Evolutionary conservation across 2,888 invertebrate species (phyloP).

Genomic region (Lasius fuliginosus): DNA sequence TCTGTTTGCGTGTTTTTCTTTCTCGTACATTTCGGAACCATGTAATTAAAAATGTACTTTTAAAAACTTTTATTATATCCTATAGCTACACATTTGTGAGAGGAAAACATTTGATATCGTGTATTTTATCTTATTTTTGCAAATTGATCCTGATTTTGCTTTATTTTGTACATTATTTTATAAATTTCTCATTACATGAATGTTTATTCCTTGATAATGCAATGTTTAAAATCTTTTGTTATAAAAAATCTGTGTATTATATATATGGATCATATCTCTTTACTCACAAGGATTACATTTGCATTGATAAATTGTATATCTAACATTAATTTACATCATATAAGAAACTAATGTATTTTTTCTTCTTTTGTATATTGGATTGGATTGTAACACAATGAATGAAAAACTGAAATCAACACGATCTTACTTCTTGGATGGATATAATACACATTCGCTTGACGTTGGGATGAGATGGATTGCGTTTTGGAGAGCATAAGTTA

Average conservation of each 20-base stretch:
- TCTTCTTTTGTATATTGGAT: slow-evolving; percentile 87
- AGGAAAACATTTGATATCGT: slow-evolving; percentile 71
- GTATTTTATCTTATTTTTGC: slow-evolving; percentile 70
- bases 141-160: slow-evolving; percentile 73
- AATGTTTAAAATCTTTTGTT: slow-evolving; percentile 8
- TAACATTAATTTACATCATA: slow-evolving; percentile 71
- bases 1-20: slow-evolving; percentile 66
- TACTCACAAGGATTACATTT: slow-evolving; percentile 72
- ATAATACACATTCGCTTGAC: slow-evolving; percentile 84
- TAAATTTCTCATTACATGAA: background rate
- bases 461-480: slow-evolving; percentile 81
- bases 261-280: slow-evolving; percentile 4
- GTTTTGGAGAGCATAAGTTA: slow-evolving; percentile 81
- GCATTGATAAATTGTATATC: slow-evolving; percentile 74
- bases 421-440: slow-evolving; percentile 86
- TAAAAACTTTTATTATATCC: slow-evolving; percentile 34
- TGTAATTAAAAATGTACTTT: slow-evolving; percentile 30
- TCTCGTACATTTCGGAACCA: slow-evolving; percentile 33
- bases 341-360: slow-evolving; percentile 86
- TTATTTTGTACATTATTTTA: background rate
- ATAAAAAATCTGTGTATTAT: background rate
- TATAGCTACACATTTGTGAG: slow-evolving; percentile 42
- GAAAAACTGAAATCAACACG: slow-evolving; percentile 86
- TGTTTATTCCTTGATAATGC: background rate
- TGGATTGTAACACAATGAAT: slow-evolving; percentile 86